A percentile compares a stretch with the other conserved stretches of the same genome.
Evolutionary conservation across 2,113 vertebrate genomes (phyloP).

Genomic region (Mugil cephalus): DNA sequence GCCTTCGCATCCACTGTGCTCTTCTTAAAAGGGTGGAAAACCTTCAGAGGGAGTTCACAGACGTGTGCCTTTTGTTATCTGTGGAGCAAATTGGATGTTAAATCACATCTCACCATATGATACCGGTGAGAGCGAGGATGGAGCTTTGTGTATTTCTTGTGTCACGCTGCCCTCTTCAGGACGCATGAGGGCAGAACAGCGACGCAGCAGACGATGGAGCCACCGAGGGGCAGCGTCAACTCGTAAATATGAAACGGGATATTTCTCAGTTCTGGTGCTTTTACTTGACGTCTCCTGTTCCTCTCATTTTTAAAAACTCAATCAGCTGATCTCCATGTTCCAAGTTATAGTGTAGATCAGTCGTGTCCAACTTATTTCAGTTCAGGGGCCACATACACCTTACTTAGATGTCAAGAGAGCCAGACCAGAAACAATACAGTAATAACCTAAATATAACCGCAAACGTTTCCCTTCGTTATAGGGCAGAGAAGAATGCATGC

Average conservation of each 20-base stretch:
- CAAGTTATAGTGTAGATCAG: too few species aligned
- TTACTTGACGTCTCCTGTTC: too few species aligned
- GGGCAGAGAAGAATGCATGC: too few species aligned
- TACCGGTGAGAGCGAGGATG: not conserved
- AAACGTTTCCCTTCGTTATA: too few species aligned
- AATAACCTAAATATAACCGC: too few species aligned
- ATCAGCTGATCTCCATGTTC: too few species aligned
- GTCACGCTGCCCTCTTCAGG: constrained; percentile 67
- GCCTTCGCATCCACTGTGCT: not conserved
- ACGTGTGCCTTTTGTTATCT: not conserved
- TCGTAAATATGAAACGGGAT: not conserved
- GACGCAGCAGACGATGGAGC: not conserved
- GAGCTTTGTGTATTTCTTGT: constrained; percentile 37
- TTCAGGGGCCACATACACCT: too few species aligned
- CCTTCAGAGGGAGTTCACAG: not conserved
- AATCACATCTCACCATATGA: not conserved
- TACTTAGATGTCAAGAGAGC: too few species aligned
- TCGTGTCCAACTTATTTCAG: too few species aligned
- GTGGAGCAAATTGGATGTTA: not conserved
- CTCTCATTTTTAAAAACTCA: too few species aligned
- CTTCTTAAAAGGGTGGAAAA: not conserved
- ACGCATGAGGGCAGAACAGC: not conserved
- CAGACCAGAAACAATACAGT: too few species aligned
- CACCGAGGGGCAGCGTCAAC: constrained; percentile 33
- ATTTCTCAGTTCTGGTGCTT: too few species aligned